Evolutionary conservation across 2,113 vertebrate genomes (phyloP), one percentile per base, ranked within the genome.

Genomic region (Lipophrys pholis): DNA sequence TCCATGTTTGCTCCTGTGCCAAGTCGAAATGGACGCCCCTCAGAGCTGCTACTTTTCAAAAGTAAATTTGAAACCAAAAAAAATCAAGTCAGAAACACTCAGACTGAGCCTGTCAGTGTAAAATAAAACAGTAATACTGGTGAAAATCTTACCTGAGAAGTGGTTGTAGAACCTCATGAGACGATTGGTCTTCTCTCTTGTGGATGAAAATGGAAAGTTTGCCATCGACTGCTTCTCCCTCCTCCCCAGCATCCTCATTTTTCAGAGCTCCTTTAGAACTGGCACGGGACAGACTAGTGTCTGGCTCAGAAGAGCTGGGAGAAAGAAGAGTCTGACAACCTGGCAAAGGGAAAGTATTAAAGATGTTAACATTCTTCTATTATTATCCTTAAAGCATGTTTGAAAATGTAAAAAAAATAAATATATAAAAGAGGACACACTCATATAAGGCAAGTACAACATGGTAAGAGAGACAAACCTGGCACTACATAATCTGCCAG

Each of bases 1-100:
- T 99, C 98, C 98, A 99, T 99, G 87, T 99, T 99, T 48, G 98
- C 97, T 5, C 98, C 98, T 12, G 98, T 99, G 56, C 97, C 98
- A 7, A 99, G 95, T 0, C 98, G 95, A 90, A 99, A 99, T 0
- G 98, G 98, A 52, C 98, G 96, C 45, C 98, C 98, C 89, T 99
- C 98, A 69, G 98, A 99, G 85, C 97, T 99, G 67, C 98, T 99
- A 63, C 80, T 93, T 81, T 74, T 65, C 17, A 60, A 39, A 75
- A 42, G 16, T 30, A 30, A 30, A 30, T 30, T 10, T 3, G n/a
- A 35, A 36, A 54, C n/a, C n/a, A 43, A 11, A 10, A 66, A 56
- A 6, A 36, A 1, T 64, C 4, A 43, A 43, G 46, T 77, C 39
- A 79, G 5, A 52, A 6, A 71, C 61, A 69, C 45, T 6, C 3